Base-by-base conservation (phyloP, 2,797 vertebrate species). In the Botia almorhae region DNA sequence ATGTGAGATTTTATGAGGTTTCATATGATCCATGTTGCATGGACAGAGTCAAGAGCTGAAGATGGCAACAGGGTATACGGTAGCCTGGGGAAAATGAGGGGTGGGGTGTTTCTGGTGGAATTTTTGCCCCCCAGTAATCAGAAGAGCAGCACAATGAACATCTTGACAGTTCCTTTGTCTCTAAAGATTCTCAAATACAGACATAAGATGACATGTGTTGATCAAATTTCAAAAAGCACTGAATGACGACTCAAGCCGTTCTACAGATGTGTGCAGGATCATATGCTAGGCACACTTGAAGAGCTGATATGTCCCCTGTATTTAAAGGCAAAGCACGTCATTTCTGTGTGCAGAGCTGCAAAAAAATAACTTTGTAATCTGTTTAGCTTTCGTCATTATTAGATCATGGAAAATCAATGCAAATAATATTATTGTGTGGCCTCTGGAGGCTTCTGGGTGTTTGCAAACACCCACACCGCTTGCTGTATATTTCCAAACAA, bases 171-270 rank as follows among this genome's bases (percentile, higher is more conserved):
- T 84, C 83, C 80, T 90, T 93, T 93, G 91, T 93, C 80, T 19
- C 72, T 73, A 78, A 82, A 80, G 89, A 89, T 85, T 87, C 84
- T 81, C 14, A 76, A 85, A 81, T 63, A 75, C 46, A 77, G 72
- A 81, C 60, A 82, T 82, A 80, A 46, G 56, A 64, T 89, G 89
- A 90, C 90, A 88, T 82, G 80, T 73, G 78, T 75, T 56, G 86
- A 82, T 92, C 86, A 82, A 77, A 86, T 93, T 93, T 90, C 92
- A 92, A 75, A 88, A 88, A 85, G 29, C 4, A 4, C 77, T 87
- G 86, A 86, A 70, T 85, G 50, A 17, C 55, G 82, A 83, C 36
- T 77, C 75, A 67, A 81, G 88, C 83, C 83, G 65, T 74, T 81
- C 55, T 78, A 69, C 76, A 58, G 68, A 80, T 63, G 11, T 77